These are phyloP conservation scores for Eubasilissa regina DNA, from an alignment of 1,140 invertebrate species.

Conservation along the genomic window DNA sequence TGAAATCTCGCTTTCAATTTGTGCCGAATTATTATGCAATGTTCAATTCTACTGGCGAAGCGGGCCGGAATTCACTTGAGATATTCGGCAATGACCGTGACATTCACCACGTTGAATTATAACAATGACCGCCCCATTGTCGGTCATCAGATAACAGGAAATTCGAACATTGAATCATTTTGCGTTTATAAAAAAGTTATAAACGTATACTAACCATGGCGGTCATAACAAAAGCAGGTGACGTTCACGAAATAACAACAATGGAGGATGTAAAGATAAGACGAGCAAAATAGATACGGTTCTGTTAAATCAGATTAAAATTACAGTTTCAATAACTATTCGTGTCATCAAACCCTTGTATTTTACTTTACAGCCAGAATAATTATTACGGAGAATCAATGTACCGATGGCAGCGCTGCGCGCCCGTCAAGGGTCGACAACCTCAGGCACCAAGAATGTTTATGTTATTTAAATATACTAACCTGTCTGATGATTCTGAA, in stretches of 20 bases:
- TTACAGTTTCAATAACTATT: neutral
- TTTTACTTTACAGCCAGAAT: neutral
- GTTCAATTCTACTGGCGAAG: constrained; percentile 22
- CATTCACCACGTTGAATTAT: constrained; percentile 43
- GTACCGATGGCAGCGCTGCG: constrained; percentile 12
- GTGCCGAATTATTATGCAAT: constrained; percentile 50
- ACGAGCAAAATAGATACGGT: neutral
- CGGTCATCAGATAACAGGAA: constrained; percentile 47
- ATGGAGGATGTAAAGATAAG: constrained; percentile 9
- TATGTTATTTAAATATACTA: constrained; percentile 62
- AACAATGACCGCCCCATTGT: constrained; percentile 51
- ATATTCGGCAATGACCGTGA: constrained; percentile 50
- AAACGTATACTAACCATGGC: neutral
- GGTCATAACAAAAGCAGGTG: constrained; percentile 29
- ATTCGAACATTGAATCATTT: constrained; percentile 42
- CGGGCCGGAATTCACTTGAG: constrained; percentile 29
- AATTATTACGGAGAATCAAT: constrained; percentile 17
- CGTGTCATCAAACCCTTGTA: constrained; percentile 17
- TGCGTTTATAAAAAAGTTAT: constrained; percentile 28
- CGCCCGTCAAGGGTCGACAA: constrained; percentile 46
- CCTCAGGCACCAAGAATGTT: constrained; percentile 40
- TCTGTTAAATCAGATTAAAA: neutral
- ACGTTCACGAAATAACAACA: constrained; percentile 27
- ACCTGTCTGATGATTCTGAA: constrained; percentile 92
- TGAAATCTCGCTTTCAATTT: constrained; percentile 55